Percentiles rank a stretch among this genome's conserved stretches.
Evolutionary conservation across 2,113 vertebrate genomes (phyloP).

Genomic region (Dermatemys mawii): DNA sequence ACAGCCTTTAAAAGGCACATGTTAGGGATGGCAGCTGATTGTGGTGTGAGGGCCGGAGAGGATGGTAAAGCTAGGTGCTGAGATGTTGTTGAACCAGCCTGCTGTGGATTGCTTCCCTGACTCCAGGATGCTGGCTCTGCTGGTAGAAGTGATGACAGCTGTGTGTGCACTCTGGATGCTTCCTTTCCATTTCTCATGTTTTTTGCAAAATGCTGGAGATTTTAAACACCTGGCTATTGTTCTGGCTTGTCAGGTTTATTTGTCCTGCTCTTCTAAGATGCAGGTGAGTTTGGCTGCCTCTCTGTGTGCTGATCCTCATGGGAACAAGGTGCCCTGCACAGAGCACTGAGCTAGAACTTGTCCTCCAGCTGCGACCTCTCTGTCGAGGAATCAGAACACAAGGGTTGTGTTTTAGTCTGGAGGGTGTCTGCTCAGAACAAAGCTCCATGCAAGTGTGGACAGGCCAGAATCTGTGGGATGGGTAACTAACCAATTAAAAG

Average conservation of each 20-base stretch:
- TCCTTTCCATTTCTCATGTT: background rate
- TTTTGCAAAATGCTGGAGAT: fast-evolving
- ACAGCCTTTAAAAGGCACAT: background rate
- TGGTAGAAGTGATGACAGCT: conserved; percentile 47
- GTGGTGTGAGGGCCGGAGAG: background rate
- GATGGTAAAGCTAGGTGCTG: background rate
- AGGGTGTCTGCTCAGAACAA: background rate
- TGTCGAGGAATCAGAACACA: background rate
- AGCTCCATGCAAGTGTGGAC: background rate
- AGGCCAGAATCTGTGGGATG: background rate
- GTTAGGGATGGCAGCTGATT: fast-evolving
- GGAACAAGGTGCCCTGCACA: background rate
- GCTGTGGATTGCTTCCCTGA: background rate
- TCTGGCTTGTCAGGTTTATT: background rate
- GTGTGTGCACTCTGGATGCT: background rate
- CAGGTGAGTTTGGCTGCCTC: background rate
- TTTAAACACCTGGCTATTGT: background rate
- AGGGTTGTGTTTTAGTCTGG: background rate
- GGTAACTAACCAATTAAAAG: background rate
- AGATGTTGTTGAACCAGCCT: fast-evolving
- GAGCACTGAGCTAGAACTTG: background rate
- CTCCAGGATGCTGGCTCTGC: background rate
- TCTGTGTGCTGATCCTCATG: background rate
- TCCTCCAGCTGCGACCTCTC: background rate
- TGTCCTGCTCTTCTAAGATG: background rate